Percentiles rank a stretch among this genome's conserved stretches.
These are phyloP conservation scores for Panagrolaimus sp. DNA, from an alignment of 1,140 invertebrate genomes.

Conservation along the genomic window DNA sequence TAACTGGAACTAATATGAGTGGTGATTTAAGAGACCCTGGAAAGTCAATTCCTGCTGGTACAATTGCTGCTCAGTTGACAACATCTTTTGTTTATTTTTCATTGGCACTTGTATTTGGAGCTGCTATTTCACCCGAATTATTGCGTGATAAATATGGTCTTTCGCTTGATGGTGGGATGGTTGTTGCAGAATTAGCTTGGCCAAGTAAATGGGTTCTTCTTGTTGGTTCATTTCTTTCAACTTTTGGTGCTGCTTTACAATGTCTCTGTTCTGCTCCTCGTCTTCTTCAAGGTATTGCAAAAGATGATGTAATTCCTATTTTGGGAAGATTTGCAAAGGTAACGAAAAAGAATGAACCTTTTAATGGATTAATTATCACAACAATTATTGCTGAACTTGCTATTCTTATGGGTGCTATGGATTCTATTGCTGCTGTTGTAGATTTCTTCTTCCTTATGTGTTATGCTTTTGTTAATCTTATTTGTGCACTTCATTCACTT, in stretches of 20 bases:
- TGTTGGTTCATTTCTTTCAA: constrained; percentile 92
- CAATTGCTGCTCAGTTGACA: constrained; percentile 90
- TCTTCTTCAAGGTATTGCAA: constrained; percentile 64
- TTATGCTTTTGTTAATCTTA: constrained; percentile 97
- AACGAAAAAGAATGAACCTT: constrained; percentile 84
- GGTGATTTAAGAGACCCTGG: constrained; percentile 93
- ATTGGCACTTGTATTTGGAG: constrained; percentile 53
- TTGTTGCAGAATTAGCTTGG: constrained; percentile 53
- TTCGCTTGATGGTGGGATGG: constrained; percentile 50
- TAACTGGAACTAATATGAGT: constrained; percentile 71
- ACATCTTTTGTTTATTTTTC: constrained; percentile 78
- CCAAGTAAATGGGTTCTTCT: constrained; percentile 88
- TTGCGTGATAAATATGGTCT: constrained; percentile 49
- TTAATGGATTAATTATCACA: constrained; percentile 79
- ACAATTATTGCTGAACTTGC: constrained; percentile 68
- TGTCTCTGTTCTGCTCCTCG: constrained; percentile 70
- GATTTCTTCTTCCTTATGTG: constrained; percentile 93
- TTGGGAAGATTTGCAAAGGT: constrained; percentile 81
- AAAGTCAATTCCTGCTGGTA: constrained; percentile 94
- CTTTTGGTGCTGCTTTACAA: constrained; percentile 91
- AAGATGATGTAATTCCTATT: constrained; percentile 80
- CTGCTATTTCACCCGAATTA: constrained; percentile 43
- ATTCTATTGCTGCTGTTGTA: constrained; percentile 54
- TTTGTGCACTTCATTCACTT: constrained; percentile 91
- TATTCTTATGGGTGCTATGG: constrained; percentile 57